Evolutionary conservation across 2,113 vertebrate genomes (phyloP), one percentile per base, ranked within the genome.

Genomic region (Lutjanus erythropterus): DNA sequence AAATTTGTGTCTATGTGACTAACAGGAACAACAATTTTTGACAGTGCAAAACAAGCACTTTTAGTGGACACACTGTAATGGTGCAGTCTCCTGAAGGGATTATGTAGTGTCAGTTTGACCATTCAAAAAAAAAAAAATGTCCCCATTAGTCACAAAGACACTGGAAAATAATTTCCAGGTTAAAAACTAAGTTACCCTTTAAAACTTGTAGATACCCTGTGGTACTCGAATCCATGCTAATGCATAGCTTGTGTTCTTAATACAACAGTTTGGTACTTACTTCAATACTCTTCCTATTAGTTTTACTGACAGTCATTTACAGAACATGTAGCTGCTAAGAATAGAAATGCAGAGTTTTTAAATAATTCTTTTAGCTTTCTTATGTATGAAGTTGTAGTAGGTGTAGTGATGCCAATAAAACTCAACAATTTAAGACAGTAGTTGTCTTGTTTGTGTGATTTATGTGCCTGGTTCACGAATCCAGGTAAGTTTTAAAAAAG

Each of bases 341-440:
- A 33, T 35, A 65, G 41, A 67, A n/a, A 61, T 55, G 42, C 55
- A 64, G 58, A 67, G 21, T 39, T 29, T 39, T 31, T 18, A 35
- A 55, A 3, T 19, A 39, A n/a, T 19, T 52, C 35, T 71, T 75
- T 79, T 82, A 79, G 61, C 68, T 78, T 88, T 86, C 37, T 8
- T 1, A n/a, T 59, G 31, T 88, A 65, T 62, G 11, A 71, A 50
- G 71, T 84, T 85, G 73, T 82, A 75, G 59, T 1, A 49, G 31
- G 1, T 79, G 21, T 80, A 66, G 61, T 61, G 10, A 61, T 53
- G 31, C 18, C 11, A 89, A 74, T 86, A 53, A 88, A 82, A 50
- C 14, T 42, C 0, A 69, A 16, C 16, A 18, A 14, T 16, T 66
- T 16, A 42, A 25, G 19, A 10, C 19, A 18, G 2, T 25, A 44